Conservation (phyloP, 2,113 vertebrate genomes). For the Vidua macroura region DNA sequence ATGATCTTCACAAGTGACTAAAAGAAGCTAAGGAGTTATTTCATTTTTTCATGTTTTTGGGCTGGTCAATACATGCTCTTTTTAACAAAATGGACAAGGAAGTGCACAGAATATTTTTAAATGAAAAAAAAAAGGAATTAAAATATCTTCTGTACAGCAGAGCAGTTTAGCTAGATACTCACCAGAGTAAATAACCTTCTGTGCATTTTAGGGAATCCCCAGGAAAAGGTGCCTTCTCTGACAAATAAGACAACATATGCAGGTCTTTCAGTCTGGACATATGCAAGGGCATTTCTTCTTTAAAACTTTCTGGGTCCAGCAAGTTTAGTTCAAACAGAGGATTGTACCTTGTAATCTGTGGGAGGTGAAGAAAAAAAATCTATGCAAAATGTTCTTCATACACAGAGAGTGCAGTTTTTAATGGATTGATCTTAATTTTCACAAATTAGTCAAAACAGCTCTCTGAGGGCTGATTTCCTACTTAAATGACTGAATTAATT, state of each 20-base stretch:
- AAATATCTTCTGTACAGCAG: neutral
- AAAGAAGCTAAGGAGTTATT: neutral
- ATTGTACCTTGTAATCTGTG: neutral
- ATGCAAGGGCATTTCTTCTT: neutral
- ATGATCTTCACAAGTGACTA: neutral
- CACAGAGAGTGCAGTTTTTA: neutral
- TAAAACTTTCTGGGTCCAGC: neutral
- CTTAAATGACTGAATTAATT: neutral
- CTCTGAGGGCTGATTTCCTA: neutral
- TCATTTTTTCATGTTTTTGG: neutral
- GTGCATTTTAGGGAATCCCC: neutral
- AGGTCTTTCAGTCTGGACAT: neutral
- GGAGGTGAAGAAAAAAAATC: neutral
- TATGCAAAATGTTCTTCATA: neutral
- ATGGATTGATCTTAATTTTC: neutral
- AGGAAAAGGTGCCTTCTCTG: neutral
- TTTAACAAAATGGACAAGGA: neutral
- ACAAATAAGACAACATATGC: neutral
- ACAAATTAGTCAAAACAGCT: neutral
- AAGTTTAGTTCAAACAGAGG: neutral
- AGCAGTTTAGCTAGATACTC: neutral
- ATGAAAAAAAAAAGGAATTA: rapidly evolving
- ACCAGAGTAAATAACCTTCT: neutral
- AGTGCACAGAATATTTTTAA: neutral
- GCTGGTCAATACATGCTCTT: neutral